Base-by-base conservation (phyloP, 2,888 invertebrate species). In the Syritta pipiens region DNA sequence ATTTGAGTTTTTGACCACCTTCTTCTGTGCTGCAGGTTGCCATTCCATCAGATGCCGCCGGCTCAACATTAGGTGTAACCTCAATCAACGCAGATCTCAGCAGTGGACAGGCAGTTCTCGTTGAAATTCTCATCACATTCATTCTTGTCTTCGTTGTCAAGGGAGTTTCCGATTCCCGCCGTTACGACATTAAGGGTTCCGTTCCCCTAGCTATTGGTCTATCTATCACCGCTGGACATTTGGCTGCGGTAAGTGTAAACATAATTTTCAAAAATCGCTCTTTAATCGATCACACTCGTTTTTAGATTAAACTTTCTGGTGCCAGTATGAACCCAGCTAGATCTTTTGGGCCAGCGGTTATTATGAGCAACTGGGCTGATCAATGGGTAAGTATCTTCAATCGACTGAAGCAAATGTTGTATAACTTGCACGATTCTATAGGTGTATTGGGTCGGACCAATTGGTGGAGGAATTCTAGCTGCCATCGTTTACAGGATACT, bases 321-420 rank as follows among this genome's bases (percentile, higher is more conserved):
- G 92, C 96, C 74, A 96, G 96, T 88, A 96, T 97, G 97, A 97
- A 97, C 90, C 96, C 97, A 0, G 97, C 97, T 0, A 92, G 97
- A 82, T 94, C 95, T 53, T 94, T 97, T 86, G 97, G 97, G 17
- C 95, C 96, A 0, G 95, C 97, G 14, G 92, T 96, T 6, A 92
- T 97, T 35, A 92, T 93, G 89, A 92, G 93, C 51, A 85, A 90
- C 62, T 97, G 95, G 93, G 89, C 90, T 1, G 86, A 94, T 82
- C 97, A 97, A 84, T 97, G 97, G 96, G 93, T 95, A 90, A 90
- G 88, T 81, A 22, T 17, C 14, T 30, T 9, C 22, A 0, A 2
- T 24, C 2, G 2, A 1, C 1, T n/a, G n/a, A n/a, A n/a, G n/a
- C n/a, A n/a, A n/a, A n/a, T n/a, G n/a, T n/a, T n/a, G n/a, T n/a